Conservation (phyloP, 2,113 vertebrate genomes). For the Salvelinus sp. region DNA sequence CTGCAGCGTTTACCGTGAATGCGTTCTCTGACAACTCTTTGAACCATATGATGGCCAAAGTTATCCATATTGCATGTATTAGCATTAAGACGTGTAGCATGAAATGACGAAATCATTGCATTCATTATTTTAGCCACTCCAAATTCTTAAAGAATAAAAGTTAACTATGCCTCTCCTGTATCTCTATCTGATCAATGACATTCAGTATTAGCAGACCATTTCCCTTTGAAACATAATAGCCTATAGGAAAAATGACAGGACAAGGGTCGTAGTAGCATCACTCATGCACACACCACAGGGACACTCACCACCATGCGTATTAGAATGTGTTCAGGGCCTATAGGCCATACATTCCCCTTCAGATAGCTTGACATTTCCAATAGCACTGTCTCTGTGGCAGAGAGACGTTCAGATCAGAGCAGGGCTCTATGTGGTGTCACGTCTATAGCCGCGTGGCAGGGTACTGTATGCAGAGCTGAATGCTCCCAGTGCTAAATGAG, state of each 20-base stretch:
- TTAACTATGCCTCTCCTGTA: neutral
- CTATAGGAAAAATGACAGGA: conserved; percentile 55
- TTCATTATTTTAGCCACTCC: neutral
- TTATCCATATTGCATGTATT: too few species aligned
- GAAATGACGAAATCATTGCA: neutral
- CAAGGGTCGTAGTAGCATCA: conserved; percentile 25
- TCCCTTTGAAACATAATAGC: conserved; percentile 62
- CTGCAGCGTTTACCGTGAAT: too few species aligned
- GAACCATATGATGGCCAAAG: too few species aligned
- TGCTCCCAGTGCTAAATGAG: conserved; percentile 73
- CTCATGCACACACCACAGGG: conserved; percentile 44
- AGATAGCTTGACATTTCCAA: conserved; percentile 77
- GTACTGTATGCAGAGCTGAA: conserved; percentile 59
- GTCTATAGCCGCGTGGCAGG: conserved; percentile 48
- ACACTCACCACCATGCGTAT: conserved; percentile 69
- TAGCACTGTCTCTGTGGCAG: conserved; percentile 54
- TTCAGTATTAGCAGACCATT: conserved; percentile 62
- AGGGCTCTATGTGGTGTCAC: conserved; percentile 65
- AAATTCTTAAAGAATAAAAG: neutral
- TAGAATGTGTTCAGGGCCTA: conserved; percentile 54
- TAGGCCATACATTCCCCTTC: conserved; percentile 65
- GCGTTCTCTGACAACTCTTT: too few species aligned
- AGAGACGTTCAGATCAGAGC: conserved; percentile 17
- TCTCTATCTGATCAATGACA: conserved; percentile 43
- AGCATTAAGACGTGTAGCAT: too few species aligned